phyloP scores from a whole-genome alignment of 2,888 invertebrate species.

The Sarcophaga caerulescens region DNA sequence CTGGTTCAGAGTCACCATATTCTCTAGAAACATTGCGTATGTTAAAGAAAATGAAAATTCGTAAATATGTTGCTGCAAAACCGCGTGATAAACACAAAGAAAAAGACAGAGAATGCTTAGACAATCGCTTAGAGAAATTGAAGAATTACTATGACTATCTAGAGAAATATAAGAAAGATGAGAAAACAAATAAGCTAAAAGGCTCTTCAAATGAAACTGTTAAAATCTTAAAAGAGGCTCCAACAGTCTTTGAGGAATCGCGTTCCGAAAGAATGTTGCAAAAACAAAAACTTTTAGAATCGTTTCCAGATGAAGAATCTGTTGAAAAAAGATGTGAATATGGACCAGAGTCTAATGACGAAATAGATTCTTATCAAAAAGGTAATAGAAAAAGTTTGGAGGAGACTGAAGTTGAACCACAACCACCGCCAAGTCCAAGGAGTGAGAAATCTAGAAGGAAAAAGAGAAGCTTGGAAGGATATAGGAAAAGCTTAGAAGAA shows the following conservation, averaged over 20 bases:
- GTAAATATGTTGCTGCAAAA: conserved; percentile 61
- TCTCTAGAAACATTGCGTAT: conserved; percentile 64
- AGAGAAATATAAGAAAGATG: conserved; percentile 19
- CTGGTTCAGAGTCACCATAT: conserved; percentile 27
- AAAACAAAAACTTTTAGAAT: background rate
- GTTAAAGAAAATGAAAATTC: conserved; percentile 65
- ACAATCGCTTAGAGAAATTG: conserved; percentile 10
- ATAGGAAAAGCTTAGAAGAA: background rate
- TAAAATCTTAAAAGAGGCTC: background rate
- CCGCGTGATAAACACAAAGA: conserved; percentile 1
- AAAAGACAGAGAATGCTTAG: background rate
- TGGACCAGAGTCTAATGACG: background rate
- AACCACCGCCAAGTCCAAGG: background rate
- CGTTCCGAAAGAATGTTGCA: background rate
- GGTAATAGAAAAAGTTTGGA: background rate
- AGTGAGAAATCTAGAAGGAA: background rate
- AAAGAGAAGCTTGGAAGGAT: background rate
- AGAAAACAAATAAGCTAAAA: background rate
- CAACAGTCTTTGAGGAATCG: background rate
- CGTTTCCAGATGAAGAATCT: background rate
- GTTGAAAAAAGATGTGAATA: background rate
- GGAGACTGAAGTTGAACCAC: background rate
- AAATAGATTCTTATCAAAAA: background rate
- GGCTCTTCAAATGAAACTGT: background rate
- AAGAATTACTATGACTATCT: conserved; percentile 44